Evolutionary conservation across 2,113 vertebrate species (phyloP).

Genomic region (Pionites leucogaster): DNA sequence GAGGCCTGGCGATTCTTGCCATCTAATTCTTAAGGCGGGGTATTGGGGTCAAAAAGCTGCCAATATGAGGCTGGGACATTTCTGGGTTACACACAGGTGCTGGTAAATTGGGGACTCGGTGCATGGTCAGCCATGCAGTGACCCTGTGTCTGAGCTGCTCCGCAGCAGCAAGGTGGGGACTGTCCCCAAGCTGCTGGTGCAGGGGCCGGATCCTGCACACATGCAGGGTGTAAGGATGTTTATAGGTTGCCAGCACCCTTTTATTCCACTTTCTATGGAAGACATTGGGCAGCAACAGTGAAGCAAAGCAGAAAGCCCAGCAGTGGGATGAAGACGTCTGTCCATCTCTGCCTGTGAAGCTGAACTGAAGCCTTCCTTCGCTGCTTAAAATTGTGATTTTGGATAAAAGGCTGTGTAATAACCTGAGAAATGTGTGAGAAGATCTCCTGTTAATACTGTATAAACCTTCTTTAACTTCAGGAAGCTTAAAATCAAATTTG

Average conservation of each 20-base stretch:
- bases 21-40: neutral
- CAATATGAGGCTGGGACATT: fast-evolving
- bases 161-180: neutral
- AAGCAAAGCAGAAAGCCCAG: neutral
- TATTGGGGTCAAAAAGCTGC: neutral
- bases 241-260: neutral
- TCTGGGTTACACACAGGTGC: neutral
- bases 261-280: neutral
- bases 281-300: neutral
- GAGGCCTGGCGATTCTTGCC: neutral
- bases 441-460: constrained; percentile 66
- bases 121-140: fast-evolving
- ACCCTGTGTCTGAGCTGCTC: neutral
- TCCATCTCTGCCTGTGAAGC: constrained; percentile 26
- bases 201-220: neutral
- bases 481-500: constrained; percentile 72
- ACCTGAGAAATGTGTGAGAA: constrained; percentile 43
- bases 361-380: constrained; percentile 10
- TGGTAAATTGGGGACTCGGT: neutral
- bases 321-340: constrained; percentile 37
- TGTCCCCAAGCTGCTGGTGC: neutral
- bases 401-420: constrained; percentile 46
- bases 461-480: constrained; percentile 72
- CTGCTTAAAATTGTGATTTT: constrained; percentile 49
- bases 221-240: neutral